phyloP scores from a whole-genome alignment of 2,888 invertebrate species.

The Patella pellucida region DNA sequence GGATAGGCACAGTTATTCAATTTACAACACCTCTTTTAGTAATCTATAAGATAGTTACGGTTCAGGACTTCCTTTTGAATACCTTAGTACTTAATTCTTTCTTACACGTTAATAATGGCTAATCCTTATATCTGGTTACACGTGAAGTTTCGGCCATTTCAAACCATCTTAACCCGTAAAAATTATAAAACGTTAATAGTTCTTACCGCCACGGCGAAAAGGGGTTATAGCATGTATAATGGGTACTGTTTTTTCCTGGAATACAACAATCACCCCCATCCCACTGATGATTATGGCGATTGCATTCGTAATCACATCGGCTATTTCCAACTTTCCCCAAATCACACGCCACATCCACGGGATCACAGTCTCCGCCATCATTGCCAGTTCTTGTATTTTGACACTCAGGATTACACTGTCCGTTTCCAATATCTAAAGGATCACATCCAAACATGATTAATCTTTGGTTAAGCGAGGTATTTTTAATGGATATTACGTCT shows the following conservation, averaged over 20 bases:
- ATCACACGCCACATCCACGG: constrained; percentile 42
- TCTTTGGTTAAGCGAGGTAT: constrained; percentile 47
- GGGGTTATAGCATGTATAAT: constrained; percentile 59
- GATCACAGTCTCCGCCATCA: constrained; percentile 68
- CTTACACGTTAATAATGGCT: too few species aligned
- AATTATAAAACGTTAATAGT: too few species aligned
- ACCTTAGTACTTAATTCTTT: too few species aligned
- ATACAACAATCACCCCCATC: constrained; percentile 66
- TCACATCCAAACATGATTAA: constrained; percentile 60
- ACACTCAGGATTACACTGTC: constrained; percentile 59
- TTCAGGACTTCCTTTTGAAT: too few species aligned
- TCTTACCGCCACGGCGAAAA: constrained; percentile 53
- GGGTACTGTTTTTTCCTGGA: constrained; percentile 33
- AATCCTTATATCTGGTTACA: too few species aligned
- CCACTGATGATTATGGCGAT: constrained; percentile 56
- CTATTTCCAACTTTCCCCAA: constrained; percentile 51
- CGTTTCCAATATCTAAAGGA: constrained; percentile 57
- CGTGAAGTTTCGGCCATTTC: too few species aligned
- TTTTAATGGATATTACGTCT: constrained; percentile 39
- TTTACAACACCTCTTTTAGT: too few species aligned
- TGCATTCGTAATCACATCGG: constrained; percentile 61
- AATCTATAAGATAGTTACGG: too few species aligned
- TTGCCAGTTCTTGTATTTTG: constrained; percentile 57
- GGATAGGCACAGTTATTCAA: too few species aligned
- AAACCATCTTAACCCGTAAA: too few species aligned